Conservation (phyloP, 2,113 vertebrate species). For the Misgurnus mizolepis region DNA sequence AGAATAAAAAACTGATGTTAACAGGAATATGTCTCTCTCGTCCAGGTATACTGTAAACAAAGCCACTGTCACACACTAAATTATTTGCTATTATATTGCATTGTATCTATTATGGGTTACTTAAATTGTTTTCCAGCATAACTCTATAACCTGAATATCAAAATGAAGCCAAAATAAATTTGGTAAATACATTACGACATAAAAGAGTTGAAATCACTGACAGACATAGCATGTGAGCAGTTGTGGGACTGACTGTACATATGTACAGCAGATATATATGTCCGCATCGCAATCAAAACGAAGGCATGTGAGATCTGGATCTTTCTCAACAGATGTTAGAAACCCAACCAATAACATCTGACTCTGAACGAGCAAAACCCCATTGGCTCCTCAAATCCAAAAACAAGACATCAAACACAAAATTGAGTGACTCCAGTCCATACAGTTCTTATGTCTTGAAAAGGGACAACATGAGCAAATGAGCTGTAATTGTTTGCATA, state of each 20-base stretch:
- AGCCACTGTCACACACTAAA: no score
- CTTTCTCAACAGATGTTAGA: constrained; percentile 46
- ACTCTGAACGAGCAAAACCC: neutral
- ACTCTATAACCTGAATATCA: neutral
- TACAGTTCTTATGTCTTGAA: constrained; percentile 2
- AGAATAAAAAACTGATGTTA: no score
- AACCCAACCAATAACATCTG: neutral
- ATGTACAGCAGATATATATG: constrained; percentile 46
- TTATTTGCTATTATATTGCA: no score
- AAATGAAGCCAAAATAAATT: neutral
- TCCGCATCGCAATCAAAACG: constrained; percentile 19
- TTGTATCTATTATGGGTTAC: neutral
- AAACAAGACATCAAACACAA: constrained; percentile 57
- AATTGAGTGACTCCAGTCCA: constrained; percentile 30
- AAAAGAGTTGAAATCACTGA: constrained; percentile 25
- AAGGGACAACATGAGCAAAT: constrained; percentile 38
- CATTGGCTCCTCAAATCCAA: constrained; percentile 56
- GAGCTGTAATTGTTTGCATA: constrained; percentile 48
- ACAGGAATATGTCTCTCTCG: no score
- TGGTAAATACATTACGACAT: neutral
- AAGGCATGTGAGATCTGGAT: constrained; percentile 42
- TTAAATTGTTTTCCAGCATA: neutral
- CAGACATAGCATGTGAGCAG: neutral
- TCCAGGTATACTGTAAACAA: no score
- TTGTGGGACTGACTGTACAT: constrained; percentile 22